A percentile compares a stretch with the other conserved stretches of the same genome.
phyloP scores from a whole-genome alignment of 2,797 vertebrate species.

The Threskiornis aethiopicus region DNA sequence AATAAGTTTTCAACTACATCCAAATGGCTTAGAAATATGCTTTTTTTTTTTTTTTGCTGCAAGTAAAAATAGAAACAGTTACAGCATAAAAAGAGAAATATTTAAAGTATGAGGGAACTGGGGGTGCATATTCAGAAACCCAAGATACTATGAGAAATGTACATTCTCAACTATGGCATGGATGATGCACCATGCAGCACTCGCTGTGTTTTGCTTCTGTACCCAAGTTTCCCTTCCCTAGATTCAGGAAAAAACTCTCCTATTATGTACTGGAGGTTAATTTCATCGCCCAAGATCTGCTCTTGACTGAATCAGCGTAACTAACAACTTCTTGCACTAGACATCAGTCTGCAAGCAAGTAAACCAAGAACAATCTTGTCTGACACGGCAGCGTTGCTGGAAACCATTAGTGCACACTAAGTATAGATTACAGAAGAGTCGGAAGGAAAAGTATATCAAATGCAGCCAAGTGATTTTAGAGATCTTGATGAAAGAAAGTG shows the following conservation, averaged over 20 bases:
- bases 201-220: neutral
- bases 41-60: neutral
- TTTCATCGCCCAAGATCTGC: neutral
- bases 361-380: neutral
- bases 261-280: neutral
- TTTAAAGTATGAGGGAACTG: neutral
- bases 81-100: neutral
- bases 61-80: neutral
- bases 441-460: neutral
- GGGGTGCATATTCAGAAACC: neutral
- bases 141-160: neutral
- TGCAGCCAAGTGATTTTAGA: neutral
- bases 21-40: neutral
- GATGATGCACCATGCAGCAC: neutral
- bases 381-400: neutral
- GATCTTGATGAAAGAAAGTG: neutral
- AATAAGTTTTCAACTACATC: neutral
- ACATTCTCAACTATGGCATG: neutral
- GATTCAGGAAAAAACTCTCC: neutral
- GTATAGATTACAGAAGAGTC: neutral
- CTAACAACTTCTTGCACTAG: neutral
- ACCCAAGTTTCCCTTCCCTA: neutral
- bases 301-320: neutral
- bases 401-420: accelerated
- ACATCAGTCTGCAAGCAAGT: neutral